phyloP scores from a whole-genome alignment of 1,140 invertebrate species.

The Saxidomus purpurata region DNA sequence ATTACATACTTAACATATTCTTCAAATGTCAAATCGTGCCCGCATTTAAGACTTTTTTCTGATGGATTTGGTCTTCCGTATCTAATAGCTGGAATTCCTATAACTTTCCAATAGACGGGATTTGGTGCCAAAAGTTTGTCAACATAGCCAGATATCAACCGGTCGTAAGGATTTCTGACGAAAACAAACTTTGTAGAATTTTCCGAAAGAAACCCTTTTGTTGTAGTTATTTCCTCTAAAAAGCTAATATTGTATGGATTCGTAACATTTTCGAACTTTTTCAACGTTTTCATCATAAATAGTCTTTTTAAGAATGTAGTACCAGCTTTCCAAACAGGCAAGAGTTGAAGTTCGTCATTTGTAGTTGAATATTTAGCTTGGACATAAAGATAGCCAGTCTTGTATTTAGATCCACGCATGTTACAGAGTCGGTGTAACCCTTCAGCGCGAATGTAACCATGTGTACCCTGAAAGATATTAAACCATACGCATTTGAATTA shows the following conservation, averaged over 20 bases:
- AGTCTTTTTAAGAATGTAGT: slow-evolving; percentile 46
- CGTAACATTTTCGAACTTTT: neutral
- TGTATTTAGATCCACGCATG: slow-evolving; percentile 2
- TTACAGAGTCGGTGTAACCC: neutral
- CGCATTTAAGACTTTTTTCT: slow-evolving; percentile 1
- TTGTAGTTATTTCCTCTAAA: neutral
- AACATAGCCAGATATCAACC: slow-evolving; percentile 49
- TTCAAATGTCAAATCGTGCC: slow-evolving; percentile 54
- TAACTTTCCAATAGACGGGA: slow-evolving; percentile 55
- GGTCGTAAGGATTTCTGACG: slow-evolving; percentile 49
- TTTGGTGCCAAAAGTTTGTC: slow-evolving; percentile 61
- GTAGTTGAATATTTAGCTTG: neutral
- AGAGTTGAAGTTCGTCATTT: neutral
- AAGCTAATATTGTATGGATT: slow-evolving; percentile 53
- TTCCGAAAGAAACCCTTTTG: neutral
- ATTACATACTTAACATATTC: slow-evolving; percentile 46
- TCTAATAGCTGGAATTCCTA: slow-evolving; percentile 54
- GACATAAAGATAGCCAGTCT: neutral
- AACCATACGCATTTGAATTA: neutral
- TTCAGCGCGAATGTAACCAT: slow-evolving; percentile 8
- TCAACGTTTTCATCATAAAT: slow-evolving; percentile 37
- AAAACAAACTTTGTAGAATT: slow-evolving; percentile 32
- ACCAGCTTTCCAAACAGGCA: slow-evolving; percentile 50
- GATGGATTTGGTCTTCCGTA: neutral
- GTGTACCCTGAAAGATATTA: neutral